These are phyloP conservation scores for Aplidium turbinatum DNA, from an alignment of 23 tunicate species.

Conservation along the genomic window DNA sequence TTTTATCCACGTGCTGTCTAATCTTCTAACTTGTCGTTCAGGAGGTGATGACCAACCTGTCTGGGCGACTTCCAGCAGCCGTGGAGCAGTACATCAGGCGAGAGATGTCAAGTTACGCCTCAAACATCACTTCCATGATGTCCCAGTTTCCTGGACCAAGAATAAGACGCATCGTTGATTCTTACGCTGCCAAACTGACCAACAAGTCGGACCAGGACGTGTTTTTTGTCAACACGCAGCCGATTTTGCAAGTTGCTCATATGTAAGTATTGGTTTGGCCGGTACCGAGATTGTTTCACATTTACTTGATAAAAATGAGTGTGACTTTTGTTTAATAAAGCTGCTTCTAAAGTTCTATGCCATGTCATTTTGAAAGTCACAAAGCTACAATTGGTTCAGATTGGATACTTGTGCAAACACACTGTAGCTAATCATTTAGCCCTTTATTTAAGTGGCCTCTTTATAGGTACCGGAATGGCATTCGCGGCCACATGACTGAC, in stretches of 20 bases:
- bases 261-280: constrained; percentile 58
- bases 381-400: no score
- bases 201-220: constrained; percentile 89
- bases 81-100: constrained; percentile 81
- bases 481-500: constrained; percentile 86
- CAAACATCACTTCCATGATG: constrained; percentile 95
- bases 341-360: no score
- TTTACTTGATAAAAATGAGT: no score
- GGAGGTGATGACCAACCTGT: constrained; percentile 97
- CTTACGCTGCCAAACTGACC: constrained; percentile 68
- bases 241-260: constrained; percentile 76
- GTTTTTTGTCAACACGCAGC: constrained; percentile 89
- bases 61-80: constrained; percentile 77
- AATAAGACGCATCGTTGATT: constrained; percentile 68
- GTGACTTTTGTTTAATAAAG: no score
- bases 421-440: no score
- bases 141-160: constrained; percentile 88
- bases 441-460: no score
- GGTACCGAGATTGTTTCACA: no score
- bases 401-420: no score
- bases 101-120: constrained; percentile 88
- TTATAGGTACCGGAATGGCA: constrained; percentile 83
- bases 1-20: background rate
- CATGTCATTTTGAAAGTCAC: no score
- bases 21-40: background rate